Evolutionary conservation across 2,888 invertebrate species (phyloP), one percentile per base, ranked within the genome.

Genomic region (Epiblema foenella): DNA sequence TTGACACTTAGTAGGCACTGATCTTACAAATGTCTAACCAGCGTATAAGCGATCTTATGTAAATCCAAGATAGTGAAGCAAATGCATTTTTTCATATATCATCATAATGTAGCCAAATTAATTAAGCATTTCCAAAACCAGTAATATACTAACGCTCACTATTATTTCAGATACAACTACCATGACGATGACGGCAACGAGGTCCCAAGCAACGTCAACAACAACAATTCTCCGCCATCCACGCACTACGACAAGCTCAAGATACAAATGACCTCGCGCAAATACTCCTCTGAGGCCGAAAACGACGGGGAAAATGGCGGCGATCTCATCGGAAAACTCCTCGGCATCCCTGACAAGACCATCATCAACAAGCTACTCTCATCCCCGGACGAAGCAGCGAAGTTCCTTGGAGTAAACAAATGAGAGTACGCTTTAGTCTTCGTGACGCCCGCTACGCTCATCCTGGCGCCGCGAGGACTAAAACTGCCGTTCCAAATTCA

Each of bases 271-370:
- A 89, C 89, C 15, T 89, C 93, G 17, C 89, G 93, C 68, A 93
- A 93, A 77, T 93, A 94, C 77, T 90, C 91, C 24, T 90, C 91
- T 3, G 91, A 94, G 77, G 79, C 86, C 1, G 90, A 95, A 76
- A 93, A 94, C 81, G 86, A 94, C 75, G 93, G 94, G 0, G 95
- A 95, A 81, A 94, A 94, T 57, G 94, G 94, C 64, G 94, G 95
- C 73, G 98, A 98, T 85, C 94, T 98, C 70, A 98, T 98, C 78
- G 98, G 98, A 11, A 98, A 98, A 87, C 94, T 98, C 0, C 92
- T 98, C 18, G 98, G 98, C 0, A 97, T 98, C 73, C 95, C 97
- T 54, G 98, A 98, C 86, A 95, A 96, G 77, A 96, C 96, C 17
- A 95, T 97, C 73, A 96, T 98, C 68, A 98, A 98, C 83, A 96